Evolutionary conservation across 2,113 vertebrate species (phyloP), one percentile per base, ranked within the genome.

Genomic region (Mastomys coucha): DNA sequence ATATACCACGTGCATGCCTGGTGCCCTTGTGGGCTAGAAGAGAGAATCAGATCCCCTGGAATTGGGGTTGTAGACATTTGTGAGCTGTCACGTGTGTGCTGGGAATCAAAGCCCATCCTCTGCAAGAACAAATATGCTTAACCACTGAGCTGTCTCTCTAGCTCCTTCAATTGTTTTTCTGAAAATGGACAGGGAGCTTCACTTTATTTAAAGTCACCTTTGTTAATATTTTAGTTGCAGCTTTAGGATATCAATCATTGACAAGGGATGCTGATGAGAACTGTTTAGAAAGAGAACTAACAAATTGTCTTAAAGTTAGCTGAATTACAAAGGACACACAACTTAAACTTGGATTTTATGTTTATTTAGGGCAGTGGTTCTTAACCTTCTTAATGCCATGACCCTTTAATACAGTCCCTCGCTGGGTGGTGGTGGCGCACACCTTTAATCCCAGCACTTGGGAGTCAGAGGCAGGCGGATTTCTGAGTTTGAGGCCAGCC

Each of bases 271-370:
- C 11, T 31, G 60, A 5, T 67, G 4, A 36, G n/a, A 70, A 84
- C 80, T 28, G 2, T 5, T 56, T 69, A 33, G 67, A 19, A 69
- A 60, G 36, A 20, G 2, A 39, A 86, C 45, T 20, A 11, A 13
- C n/a, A 9, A 76, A 12, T 91, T 63, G 10, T 20, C 73, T 85
- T 91, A 42, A 92, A 87, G 63, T 19, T 45, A 45, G n/a, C 58
- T 90, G 56, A 91, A 72, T 84, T 94, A 20, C 53, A 73, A 49
- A 94, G 36, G 78, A 94, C 92, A 28, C 63, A 93, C 42, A 31
- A 24, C n/a, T 84, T 94, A 76, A 91, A 84, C 45, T 91, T 75
- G 73, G 11, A 84, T 80, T 90, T 95, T 93, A 39, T 85, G 19
- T 85, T 75, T 88, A 70, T 28, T 84, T 87, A 84, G 19, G 28